These are phyloP conservation scores for Vesta saturnalis DNA, from an alignment of 2,888 invertebrate genomes.

Conservation along the genomic window DNA sequence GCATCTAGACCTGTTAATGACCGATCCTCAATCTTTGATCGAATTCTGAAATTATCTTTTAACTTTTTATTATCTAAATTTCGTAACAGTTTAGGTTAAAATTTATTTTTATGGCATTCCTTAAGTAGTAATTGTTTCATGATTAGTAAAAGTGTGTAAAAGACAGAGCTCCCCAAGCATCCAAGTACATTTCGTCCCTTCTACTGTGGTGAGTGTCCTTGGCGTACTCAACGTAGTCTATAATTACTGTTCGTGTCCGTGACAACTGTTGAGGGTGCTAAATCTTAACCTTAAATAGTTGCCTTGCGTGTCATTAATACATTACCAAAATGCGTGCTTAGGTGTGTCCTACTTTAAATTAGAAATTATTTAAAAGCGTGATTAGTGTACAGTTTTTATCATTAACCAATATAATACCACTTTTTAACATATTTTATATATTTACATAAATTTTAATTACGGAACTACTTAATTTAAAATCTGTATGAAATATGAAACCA, in stretches of 20 bases:
- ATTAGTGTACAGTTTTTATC: too few relatives aligned
- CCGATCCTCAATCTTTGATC: constrained; percentile 50
- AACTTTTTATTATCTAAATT: too few relatives aligned
- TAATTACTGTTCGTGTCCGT: constrained; percentile 47
- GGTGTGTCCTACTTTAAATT: too few relatives aligned
- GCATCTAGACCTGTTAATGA: constrained; percentile 61
- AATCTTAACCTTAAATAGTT: constrained; percentile 42
- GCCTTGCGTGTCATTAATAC: constrained; percentile 32
- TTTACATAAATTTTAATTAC: too few relatives aligned
- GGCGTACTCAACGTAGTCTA: constrained; percentile 45
- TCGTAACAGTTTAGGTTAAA: too few relatives aligned
- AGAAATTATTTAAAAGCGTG: too few relatives aligned
- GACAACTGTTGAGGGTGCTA: constrained; percentile 45
- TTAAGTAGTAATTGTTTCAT: constrained; percentile 22
- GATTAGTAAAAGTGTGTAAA: constrained; percentile 23
- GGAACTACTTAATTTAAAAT: too few relatives aligned
- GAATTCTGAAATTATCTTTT: constrained; percentile 55
- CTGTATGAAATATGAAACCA: too few relatives aligned
- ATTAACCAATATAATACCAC: too few relatives aligned
- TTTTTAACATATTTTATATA: too few relatives aligned
- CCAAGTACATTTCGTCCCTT: constrained; percentile 21
- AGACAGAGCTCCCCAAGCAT: constrained; percentile 30
- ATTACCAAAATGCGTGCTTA: too few relatives aligned
- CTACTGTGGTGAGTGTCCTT: constrained; percentile 40
- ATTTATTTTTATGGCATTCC: too few relatives aligned